Evolutionary conservation across 1,140 invertebrate species (phyloP).

Genomic region (Cheumatopsyche charites): DNA sequence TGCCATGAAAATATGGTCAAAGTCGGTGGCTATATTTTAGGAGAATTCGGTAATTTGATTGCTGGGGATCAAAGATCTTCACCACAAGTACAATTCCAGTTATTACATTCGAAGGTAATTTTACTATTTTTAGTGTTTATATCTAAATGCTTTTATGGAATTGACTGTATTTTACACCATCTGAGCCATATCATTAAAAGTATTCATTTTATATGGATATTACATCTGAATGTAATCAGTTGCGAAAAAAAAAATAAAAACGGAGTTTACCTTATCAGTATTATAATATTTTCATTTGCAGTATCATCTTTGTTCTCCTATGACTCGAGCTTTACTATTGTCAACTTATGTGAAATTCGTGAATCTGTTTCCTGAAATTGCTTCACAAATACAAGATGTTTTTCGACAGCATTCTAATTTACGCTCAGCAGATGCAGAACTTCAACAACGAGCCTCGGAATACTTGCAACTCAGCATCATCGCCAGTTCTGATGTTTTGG

Average conservation of each 20-base stretch:
- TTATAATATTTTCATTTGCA: conserved; percentile 55
- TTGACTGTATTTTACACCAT: no score
- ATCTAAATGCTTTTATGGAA: conserved; percentile 5
- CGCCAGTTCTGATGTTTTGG: conserved; percentile 94
- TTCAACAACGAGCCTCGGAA: conserved; percentile 98
- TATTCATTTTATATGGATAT: no score
- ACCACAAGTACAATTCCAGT: conserved; percentile 93
- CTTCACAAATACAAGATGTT: conserved; percentile 94
- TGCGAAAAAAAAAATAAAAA: background rate
- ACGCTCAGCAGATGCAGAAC: conserved; percentile 95
- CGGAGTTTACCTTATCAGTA: background rate
- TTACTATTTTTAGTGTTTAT: conserved; percentile 8
- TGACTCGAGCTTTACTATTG: conserved; percentile 92
- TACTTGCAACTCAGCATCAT: conserved; percentile 97
- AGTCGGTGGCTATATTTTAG: conserved; percentile 99
- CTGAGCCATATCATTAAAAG: no score
- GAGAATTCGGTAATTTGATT: conserved; percentile 99
- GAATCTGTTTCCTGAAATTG: conserved; percentile 99
- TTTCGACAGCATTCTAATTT: conserved; percentile 96
- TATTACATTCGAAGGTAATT: conserved; percentile 90
- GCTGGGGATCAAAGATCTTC: conserved; percentile 97
- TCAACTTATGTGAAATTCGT: conserved; percentile 99
- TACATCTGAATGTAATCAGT: no score
- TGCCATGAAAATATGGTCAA: conserved; percentile 99
- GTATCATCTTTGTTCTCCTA: conserved; percentile 96